Conservation (phyloP, 2,888 invertebrate genomes). For the Agrenia bidenticulata region DNA sequence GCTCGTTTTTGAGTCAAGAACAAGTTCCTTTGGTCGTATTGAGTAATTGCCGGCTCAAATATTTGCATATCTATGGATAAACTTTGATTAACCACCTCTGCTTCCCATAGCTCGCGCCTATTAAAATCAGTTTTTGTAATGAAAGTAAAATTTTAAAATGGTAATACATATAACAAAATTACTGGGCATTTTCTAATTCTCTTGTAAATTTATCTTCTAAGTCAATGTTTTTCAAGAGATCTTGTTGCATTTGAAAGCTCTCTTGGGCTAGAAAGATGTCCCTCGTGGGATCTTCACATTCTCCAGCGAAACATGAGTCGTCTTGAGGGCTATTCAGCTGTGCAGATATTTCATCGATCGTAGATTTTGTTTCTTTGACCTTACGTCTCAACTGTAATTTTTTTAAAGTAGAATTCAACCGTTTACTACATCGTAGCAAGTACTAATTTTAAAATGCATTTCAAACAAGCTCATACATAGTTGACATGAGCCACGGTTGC, state of each 20-base stretch:
- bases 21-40: slow-evolving; percentile 21
- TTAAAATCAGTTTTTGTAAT: background rate
- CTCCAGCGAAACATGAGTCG: background rate
- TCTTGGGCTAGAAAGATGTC: slow-evolving; percentile 1
- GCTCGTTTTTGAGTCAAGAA: slow-evolving; percentile 14
- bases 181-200: slow-evolving; percentile 33
- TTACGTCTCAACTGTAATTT: slow-evolving; percentile 24
- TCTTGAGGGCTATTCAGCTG: background rate
- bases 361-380: slow-evolving; percentile 18
- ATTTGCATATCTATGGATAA: slow-evolving; percentile 19
- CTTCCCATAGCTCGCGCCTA: slow-evolving; percentile 24
- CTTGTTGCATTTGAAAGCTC: slow-evolving; percentile 20
- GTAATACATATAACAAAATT: background rate
- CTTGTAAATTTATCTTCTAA: slow-evolving; percentile 28
- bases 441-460: background rate
- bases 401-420: background rate
- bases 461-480: slow-evolving; percentile 17
- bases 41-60: slow-evolving; percentile 4
- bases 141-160: background rate
- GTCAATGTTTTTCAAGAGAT: slow-evolving; percentile 26
- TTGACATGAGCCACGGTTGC: slow-evolving; percentile 25
- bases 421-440: background rate
- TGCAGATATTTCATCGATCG: slow-evolving; percentile 23
- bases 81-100: slow-evolving; percentile 15
- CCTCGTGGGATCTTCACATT: slow-evolving; percentile 9